These are phyloP conservation scores for Gallinago jamesoni DNA, from an alignment of 2,113 vertebrate genomes.

Conservation along the genomic window DNA sequence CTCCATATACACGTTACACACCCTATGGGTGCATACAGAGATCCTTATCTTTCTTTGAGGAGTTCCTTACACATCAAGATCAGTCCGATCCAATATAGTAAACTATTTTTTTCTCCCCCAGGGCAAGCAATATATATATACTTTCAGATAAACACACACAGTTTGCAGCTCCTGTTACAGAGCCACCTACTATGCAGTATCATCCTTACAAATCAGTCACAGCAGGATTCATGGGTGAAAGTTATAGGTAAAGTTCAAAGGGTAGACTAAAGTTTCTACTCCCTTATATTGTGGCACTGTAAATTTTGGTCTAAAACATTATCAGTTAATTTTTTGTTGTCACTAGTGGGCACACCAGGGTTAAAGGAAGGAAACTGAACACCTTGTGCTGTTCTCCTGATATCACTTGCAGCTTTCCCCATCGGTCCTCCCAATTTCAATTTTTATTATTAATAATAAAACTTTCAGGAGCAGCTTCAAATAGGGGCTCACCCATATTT, in stretches of 20 bases:
- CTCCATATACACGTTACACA: not conserved
- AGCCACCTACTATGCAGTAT: not conserved
- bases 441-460: not conserved
- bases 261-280: not conserved
- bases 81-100: not conserved
- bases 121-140: not conserved
- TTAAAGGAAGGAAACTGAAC: not conserved
- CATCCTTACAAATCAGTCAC: not conserved
- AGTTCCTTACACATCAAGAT: not conserved
- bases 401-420: not conserved
- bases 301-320: not conserved
- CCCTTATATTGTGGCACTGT: not conserved
- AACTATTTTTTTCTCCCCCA: not conserved
- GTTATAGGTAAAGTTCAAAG: not conserved
- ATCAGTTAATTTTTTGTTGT: not conserved
- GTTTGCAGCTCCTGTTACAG: not conserved
- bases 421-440: not conserved
- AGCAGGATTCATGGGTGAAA: not conserved
- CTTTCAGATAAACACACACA: not conserved
- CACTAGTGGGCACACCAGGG: rapidly evolving
- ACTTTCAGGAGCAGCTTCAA: not conserved
- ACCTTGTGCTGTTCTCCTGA: not conserved
- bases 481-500: too few species aligned
- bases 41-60: not conserved
- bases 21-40: not conserved